Evolutionary conservation across 1,140 invertebrate species (phyloP).

Genomic region (Heliconius eleuchia): DNA sequence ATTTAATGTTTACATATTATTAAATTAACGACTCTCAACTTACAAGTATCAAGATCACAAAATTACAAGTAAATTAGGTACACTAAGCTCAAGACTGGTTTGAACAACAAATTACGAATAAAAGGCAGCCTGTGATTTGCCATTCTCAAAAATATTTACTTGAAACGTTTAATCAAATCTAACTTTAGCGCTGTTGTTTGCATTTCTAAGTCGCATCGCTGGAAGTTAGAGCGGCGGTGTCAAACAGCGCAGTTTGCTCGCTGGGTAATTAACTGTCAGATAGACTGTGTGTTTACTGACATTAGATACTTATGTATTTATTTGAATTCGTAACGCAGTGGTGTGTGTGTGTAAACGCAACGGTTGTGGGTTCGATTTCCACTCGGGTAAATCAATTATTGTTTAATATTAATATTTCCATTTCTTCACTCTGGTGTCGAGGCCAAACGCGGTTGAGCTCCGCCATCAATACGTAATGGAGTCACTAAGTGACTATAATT

Average conservation of each 20-base stretch:
- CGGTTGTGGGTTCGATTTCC: no score
- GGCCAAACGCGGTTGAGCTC: no score
- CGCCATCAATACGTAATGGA: no score
- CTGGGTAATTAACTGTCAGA: slow-evolving; percentile 27
- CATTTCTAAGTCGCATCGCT: slow-evolving; percentile 21
- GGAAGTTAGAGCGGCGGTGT: slow-evolving; percentile 19
- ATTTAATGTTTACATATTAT: no score
- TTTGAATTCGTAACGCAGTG: neutral
- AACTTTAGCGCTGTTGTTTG: slow-evolving; percentile 21
- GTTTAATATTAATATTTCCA: no score
- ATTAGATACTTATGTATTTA: slow-evolving; percentile 16
- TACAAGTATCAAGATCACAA: neutral
- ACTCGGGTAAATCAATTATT: no score
- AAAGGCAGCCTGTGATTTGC: slow-evolving; percentile 3
- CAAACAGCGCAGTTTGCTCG: slow-evolving; percentile 28
- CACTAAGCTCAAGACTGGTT: neutral
- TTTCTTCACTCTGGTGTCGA: no score
- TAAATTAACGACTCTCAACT: neutral
- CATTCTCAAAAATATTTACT: slow-evolving; percentile 24
- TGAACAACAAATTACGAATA: slow-evolving; percentile 13
- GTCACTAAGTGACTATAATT: no score
- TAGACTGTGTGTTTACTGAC: slow-evolving; percentile 24
- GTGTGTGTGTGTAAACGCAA: neutral
- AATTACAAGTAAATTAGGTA: neutral
- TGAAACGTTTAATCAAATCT: slow-evolving; percentile 24